These are phyloP conservation scores for Phania funesta DNA, from an alignment of 2,888 invertebrate genomes.

Conservation along the genomic window DNA sequence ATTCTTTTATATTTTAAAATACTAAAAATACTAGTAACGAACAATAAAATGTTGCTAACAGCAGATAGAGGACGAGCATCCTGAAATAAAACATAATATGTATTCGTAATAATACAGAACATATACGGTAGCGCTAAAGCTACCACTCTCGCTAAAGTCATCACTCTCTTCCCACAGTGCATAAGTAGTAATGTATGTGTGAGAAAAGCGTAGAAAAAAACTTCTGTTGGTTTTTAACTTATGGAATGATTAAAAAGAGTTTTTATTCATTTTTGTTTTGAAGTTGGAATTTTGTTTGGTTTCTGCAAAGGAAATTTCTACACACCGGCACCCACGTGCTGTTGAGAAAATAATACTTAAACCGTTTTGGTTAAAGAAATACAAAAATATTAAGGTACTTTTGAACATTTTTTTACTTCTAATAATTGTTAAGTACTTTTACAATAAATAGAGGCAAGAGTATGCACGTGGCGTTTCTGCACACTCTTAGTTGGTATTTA, in stretches of 20 bases:
- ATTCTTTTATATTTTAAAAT: not conserved
- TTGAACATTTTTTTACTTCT: no score
- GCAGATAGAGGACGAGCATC: slow-evolving; percentile 2
- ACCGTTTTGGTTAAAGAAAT: no score
- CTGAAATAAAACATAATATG: slow-evolving; percentile 41
- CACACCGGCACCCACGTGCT: not conserved
- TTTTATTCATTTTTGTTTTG: slow-evolving; percentile 51
- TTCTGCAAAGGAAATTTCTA: not conserved
- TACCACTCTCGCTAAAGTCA: slow-evolving; percentile 1
- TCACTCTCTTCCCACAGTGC: not conserved
- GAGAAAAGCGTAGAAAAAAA: slow-evolving; percentile 13
- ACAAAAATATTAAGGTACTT: no score
- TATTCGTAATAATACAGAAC: not conserved
- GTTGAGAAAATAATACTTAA: slow-evolving; percentile 17
- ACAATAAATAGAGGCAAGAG: no score
- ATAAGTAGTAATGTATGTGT: not conserved
- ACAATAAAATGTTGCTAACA: not conserved
- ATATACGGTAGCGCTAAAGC: not conserved
- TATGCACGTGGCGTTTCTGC: no score
- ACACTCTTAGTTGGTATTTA: no score
- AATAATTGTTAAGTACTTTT: no score
- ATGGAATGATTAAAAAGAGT: slow-evolving; percentile 47
- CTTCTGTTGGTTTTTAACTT: slow-evolving; percentile 43
- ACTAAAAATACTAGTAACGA: not conserved
- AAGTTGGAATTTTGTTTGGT: not conserved